Evolutionary conservation across 1,140 invertebrate genomes (phyloP).

Genomic region (Rhizoglyphus robini): DNA sequence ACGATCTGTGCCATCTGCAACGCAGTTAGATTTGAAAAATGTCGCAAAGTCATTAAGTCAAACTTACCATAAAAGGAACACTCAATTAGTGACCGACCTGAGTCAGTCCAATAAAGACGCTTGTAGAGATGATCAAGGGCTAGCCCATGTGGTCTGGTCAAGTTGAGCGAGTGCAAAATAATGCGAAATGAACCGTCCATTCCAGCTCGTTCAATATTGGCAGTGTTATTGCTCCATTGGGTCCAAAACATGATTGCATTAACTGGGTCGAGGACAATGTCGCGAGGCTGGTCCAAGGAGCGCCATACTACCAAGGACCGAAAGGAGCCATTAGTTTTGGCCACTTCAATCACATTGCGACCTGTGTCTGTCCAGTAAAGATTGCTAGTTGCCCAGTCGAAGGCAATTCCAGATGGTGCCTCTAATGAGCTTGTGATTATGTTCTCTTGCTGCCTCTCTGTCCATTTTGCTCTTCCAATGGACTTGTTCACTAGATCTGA

Average conservation of each 20-base stretch:
- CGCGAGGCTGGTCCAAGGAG: slow-evolving; percentile 60
- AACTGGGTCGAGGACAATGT: slow-evolving; percentile 72
- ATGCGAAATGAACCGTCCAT: slow-evolving; percentile 68
- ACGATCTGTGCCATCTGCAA: slow-evolving; percentile 48
- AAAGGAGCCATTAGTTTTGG: slow-evolving; percentile 75
- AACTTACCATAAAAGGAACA: slow-evolving; percentile 71
- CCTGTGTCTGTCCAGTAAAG: slow-evolving; percentile 64
- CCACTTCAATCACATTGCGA: slow-evolving; percentile 56
- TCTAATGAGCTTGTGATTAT: slow-evolving; percentile 33
- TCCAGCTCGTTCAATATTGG: slow-evolving; percentile 74
- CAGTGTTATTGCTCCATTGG: slow-evolving; percentile 67
- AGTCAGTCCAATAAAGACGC: slow-evolving; percentile 90
- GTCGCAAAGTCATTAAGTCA: slow-evolving; percentile 41
- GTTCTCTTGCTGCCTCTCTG: slow-evolving; percentile 45
- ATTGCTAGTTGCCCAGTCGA: slow-evolving; percentile 78
- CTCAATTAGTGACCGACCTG: slow-evolving; percentile 84
- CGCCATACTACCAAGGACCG: slow-evolving; percentile 51
- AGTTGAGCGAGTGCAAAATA: slow-evolving; percentile 57
- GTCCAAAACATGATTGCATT: slow-evolving; percentile 69
- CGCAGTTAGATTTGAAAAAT: neutral
- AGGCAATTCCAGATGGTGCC: slow-evolving; percentile 65
- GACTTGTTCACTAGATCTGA: slow-evolving; percentile 56
- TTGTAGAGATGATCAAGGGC: slow-evolving; percentile 65
- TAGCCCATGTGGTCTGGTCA: slow-evolving; percentile 90
- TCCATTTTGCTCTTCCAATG: slow-evolving; percentile 30